Conservation (phyloP, 2,797 vertebrate genomes). For the Apogon hyalosoma region DNA sequence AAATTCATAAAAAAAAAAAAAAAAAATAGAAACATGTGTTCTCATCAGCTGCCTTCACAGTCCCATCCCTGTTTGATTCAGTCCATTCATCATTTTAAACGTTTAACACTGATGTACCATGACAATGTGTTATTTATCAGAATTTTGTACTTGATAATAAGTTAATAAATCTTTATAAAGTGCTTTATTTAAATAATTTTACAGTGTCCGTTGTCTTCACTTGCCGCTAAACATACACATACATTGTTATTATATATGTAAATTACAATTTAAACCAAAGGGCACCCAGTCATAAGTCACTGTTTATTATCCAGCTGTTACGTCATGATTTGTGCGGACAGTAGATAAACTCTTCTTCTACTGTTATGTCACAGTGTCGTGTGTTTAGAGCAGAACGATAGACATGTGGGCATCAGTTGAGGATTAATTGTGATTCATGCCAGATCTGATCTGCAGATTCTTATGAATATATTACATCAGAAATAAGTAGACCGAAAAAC, state of each 20-base stretch:
- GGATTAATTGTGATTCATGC: slow-evolving; percentile 49
- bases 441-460: slow-evolving; percentile 49
- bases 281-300: not conserved
- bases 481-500: slow-evolving; percentile 3
- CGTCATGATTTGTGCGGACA: not conserved
- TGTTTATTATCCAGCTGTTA: slow-evolving; percentile 1
- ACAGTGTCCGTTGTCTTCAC: not conserved
- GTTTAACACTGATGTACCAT: slow-evolving; percentile 15
- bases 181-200: slow-evolving; percentile 49
- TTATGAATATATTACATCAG: slow-evolving; percentile 36
- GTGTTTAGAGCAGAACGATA: slow-evolving; percentile 7
- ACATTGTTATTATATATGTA: not conserved
- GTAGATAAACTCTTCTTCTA: slow-evolving; percentile 3
- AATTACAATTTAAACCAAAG: not conserved
- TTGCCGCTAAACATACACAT: slow-evolving; percentile 5
- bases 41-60: not conserved
- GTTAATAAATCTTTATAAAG: slow-evolving; percentile 74
- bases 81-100: slow-evolving; percentile 36
- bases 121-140: slow-evolving; percentile 60
- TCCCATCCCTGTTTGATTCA: not conserved
- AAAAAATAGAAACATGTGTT: not conserved
- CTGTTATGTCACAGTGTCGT: slow-evolving; percentile 44
- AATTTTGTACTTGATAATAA: slow-evolving; percentile 66
- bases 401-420: slow-evolving; percentile 1
- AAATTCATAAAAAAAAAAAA: not conserved